These are phyloP conservation scores for Myoxocephalus aenaeus DNA, from an alignment of 2,797 vertebrate genomes.

Conservation along the genomic window DNA sequence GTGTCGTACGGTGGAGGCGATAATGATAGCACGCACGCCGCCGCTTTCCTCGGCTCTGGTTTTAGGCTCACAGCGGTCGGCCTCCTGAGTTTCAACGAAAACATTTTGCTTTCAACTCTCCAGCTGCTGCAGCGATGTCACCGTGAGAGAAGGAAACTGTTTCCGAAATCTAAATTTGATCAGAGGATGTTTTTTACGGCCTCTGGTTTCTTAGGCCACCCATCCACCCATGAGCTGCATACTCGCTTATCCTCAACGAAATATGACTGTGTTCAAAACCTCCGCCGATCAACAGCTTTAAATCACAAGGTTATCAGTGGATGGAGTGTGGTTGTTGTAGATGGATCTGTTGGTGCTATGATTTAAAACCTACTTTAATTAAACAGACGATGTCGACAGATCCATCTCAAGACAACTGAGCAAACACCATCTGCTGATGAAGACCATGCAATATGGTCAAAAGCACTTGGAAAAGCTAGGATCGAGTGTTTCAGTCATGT, in stretches of 20 bases:
- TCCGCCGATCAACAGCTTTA: neutral
- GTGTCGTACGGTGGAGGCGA: slow-evolving; percentile 43
- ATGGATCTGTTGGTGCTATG: neutral
- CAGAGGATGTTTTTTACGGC: slow-evolving; percentile 18
- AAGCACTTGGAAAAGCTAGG: neutral
- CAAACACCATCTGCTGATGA: neutral
- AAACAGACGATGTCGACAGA: neutral
- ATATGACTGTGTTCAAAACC: neutral
- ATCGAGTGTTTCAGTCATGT: neutral
- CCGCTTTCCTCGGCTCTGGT: slow-evolving; percentile 54
- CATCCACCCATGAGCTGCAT: neutral
- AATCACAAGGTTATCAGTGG: neutral
- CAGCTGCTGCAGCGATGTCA: slow-evolving; percentile 41
- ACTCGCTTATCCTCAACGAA: neutral
- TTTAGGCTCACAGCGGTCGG: slow-evolving; percentile 62
- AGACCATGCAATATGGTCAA: neutral
- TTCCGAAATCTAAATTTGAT: slow-evolving; percentile 34
- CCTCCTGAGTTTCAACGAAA: slow-evolving; percentile 63
- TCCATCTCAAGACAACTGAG: neutral
- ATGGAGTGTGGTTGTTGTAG: neutral
- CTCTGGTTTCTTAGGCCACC: slow-evolving; percentile 11
- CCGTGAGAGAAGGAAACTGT: slow-evolving; percentile 23
- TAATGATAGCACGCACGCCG: slow-evolving; percentile 66
- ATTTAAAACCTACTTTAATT: neutral
- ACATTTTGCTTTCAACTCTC: slow-evolving; percentile 52